Conservation (phyloP, 2,113 vertebrate genomes). For the Crypturellus undulatus region DNA sequence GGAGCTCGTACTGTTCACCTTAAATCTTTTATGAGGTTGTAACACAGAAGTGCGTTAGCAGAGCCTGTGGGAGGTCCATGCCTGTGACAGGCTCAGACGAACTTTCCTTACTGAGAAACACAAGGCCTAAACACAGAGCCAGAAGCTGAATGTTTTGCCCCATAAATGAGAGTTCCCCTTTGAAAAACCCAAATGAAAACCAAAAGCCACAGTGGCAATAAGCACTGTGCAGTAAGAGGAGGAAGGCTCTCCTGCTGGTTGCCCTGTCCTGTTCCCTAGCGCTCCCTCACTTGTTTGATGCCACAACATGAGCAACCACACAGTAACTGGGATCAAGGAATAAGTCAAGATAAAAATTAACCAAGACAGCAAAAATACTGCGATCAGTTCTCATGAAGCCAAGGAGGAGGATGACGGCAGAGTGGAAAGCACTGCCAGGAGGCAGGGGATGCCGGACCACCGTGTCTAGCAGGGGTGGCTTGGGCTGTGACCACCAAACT, state of each 20-base stretch:
- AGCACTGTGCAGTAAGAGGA: background rate
- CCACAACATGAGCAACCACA: background rate
- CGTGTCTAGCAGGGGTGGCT: background rate
- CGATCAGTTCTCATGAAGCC: background rate
- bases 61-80: accelerated
- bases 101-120: background rate
- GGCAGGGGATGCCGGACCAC: background rate
- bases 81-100: background rate
- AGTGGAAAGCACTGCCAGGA: background rate
- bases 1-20: background rate
- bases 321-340: background rate
- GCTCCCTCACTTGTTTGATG: background rate
- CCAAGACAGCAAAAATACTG: background rate
- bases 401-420: background rate
- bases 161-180: background rate
- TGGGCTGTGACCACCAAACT: background rate
- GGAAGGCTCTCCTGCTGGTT: background rate
- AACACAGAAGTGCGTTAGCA: background rate
- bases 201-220: background rate
- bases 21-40: background rate
- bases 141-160: background rate
- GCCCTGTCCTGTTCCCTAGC: background rate
- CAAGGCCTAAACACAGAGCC: background rate
- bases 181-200: background rate
- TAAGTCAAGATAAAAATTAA: background rate